phyloP scores from a whole-genome alignment of 2,797 vertebrate species.

The Etheostoma nigrum region DNA sequence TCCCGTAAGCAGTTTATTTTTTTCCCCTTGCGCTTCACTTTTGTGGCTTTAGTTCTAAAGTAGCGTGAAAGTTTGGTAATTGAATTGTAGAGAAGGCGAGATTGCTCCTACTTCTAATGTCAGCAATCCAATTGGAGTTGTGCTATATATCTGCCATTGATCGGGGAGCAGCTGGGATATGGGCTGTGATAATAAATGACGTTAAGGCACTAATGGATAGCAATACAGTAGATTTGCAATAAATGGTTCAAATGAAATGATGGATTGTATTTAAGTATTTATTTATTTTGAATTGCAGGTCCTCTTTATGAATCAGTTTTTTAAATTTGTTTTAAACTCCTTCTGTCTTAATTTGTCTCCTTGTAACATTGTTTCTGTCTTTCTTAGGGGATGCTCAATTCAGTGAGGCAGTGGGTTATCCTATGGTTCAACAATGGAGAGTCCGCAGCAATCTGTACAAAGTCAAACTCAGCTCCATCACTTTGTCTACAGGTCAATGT shows the following conservation, averaged over 20 bases:
- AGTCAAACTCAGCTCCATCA: conserved; percentile 97
- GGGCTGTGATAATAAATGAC: conserved; percentile 59
- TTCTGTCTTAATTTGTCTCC: neutral
- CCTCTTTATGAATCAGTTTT: conserved; percentile 15
- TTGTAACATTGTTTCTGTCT: conserved; percentile 26
- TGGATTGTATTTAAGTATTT: conserved; percentile 46
- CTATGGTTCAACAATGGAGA: conserved; percentile 97
- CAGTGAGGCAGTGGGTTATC: conserved; percentile 95
- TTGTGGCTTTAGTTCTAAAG: conserved; percentile 62
- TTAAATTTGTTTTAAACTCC: conserved; percentile 17
- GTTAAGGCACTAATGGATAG: conserved; percentile 57
- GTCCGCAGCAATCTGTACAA: conserved; percentile 97
- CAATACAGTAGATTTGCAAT: conserved; percentile 36
- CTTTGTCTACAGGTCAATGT: conserved; percentile 91
- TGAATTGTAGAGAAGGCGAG: conserved; percentile 71
- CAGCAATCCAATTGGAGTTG: conserved; percentile 74
- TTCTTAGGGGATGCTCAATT: conserved; percentile 91
- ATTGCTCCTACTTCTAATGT: conserved; percentile 75
- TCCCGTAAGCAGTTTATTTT: conserved; percentile 53
- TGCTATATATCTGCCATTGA: conserved; percentile 76
- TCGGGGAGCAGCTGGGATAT: conserved; percentile 69
- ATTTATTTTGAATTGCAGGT: conserved; percentile 40
- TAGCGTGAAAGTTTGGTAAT: conserved; percentile 74
- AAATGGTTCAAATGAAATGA: conserved; percentile 61
- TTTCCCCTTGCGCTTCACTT: conserved; percentile 50